phyloP scores from a whole-genome alignment of 2,113 vertebrate genomes.

The Zosterops pallidus region DNA sequence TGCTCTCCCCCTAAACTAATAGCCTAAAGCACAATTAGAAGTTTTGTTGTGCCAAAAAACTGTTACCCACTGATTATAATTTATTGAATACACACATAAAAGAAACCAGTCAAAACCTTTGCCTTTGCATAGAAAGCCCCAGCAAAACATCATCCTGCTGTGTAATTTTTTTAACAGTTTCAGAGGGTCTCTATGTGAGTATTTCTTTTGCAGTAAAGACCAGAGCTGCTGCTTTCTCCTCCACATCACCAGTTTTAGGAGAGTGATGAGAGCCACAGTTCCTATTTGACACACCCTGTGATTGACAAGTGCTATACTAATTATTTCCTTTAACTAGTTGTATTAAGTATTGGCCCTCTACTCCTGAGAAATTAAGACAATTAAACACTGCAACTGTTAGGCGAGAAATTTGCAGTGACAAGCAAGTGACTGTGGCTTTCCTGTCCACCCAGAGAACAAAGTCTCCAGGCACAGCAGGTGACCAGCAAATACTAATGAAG shows the following conservation, averaged over 20 bases:
- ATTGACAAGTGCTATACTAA: not conserved
- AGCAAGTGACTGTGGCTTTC: not conserved
- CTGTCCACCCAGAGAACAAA: constrained; percentile 4
- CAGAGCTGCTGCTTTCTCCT: not conserved
- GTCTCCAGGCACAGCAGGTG: not conserved
- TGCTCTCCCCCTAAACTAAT: not conserved
- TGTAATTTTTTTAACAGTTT: not conserved
- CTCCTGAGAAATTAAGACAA: constrained; percentile 8
- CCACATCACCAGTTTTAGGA: not conserved
- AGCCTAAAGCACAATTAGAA: not conserved
- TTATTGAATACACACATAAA: not conserved
- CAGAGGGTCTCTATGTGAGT: not conserved
- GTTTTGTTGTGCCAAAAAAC: not conserved
- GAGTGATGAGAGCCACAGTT: not conserved
- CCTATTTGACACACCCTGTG: not conserved
- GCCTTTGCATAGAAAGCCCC: not conserved
- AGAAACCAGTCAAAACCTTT: not conserved
- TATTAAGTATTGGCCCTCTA: not conserved
- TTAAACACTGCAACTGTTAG: not conserved
- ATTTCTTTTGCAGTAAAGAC: not conserved
- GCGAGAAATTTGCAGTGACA: not conserved
- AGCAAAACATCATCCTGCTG: not conserved
- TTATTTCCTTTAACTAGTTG: not conserved
- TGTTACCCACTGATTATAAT: not conserved
- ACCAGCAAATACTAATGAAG: not conserved